Evolutionary conservation across 2,888 invertebrate species (phyloP), one percentile per base, ranked within the genome.

Genomic region (Noctuana brunneofusca): DNA sequence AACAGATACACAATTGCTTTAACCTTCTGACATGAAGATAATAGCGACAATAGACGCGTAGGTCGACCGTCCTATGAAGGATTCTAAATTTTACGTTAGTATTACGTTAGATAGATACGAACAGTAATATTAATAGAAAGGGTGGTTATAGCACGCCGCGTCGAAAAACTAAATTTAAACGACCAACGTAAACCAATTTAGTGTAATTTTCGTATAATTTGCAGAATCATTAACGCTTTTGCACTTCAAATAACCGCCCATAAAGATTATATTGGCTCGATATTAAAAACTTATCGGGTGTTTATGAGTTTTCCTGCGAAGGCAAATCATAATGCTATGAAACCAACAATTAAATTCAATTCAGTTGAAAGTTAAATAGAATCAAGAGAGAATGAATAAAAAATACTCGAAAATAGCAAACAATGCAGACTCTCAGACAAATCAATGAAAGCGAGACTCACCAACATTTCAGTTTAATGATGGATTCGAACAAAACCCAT

Each of bases 401-500:
- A 46, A 46, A 46, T 20, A 46, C 11, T 54, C 5, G 14, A 35
- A 55, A 58, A 24, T 8, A 38, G 38, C 35, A 58, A 50, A 50
- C 50, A 58, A 58, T 58, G 3, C 41, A 30, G 27, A 52, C 41
- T 52, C 41, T 41, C 52, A 43, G 30, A 24, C 27, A n/a, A 50
- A 49, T 50, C 35, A 49, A 49, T 43, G 52, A 58, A 58, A 58
- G 50, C 43, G 52, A 52, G 52, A 58, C 38, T 20, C 16, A 38
- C n/a, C 5, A 58, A 52, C 58, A 43, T 32, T 59, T 55, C 35
- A 48, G 20, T 38, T 54, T 48, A 55, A 55, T 62, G 48, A 62
- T 46, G 32, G 27, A 54, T 38, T 49, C 38, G 35, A 62, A 62
- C 54, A 62, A 62, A 62, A 54, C 54, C 18, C 18, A 22, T 11